phyloP scores from a whole-genome alignment of 2,797 vertebrate species.

The Helostoma temminkii region DNA sequence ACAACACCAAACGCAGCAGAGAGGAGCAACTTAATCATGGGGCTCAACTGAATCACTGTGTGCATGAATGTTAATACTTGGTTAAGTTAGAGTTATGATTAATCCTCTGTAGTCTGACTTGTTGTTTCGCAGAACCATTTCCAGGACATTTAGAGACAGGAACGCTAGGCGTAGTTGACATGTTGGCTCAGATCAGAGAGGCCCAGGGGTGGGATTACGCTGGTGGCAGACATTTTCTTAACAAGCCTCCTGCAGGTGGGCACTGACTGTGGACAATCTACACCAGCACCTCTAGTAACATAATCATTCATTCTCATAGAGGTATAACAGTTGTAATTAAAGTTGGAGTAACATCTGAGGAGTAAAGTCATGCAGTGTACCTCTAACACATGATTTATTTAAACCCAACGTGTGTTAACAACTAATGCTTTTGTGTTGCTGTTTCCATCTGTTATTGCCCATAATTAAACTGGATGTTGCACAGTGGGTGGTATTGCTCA shows the following conservation, averaged over 20 bases:
- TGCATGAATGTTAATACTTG: slow-evolving; percentile 43
- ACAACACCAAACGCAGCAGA: slow-evolving; percentile 53
- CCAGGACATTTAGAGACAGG: slow-evolving; percentile 45
- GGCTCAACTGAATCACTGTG: slow-evolving; percentile 46
- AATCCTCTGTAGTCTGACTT: slow-evolving; percentile 54
- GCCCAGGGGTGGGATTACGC: slow-evolving; percentile 51
- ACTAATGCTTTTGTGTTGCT: background rate
- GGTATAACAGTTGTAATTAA: slow-evolving; percentile 27
- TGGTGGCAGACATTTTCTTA: slow-evolving; percentile 38
- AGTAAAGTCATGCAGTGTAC: slow-evolving; percentile 12
- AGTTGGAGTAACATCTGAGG: slow-evolving; percentile 23
- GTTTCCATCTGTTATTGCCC: slow-evolving; percentile 7
- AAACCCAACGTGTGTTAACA: background rate
- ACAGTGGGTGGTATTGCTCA: background rate
- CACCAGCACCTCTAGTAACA: slow-evolving; percentile 55
- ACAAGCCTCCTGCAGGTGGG: slow-evolving; percentile 46
- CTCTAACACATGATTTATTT: slow-evolving; percentile 19
- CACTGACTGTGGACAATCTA: slow-evolving; percentile 48
- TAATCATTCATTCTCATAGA: slow-evolving; percentile 38
- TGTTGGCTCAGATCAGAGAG: slow-evolving; percentile 38
- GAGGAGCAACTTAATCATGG: slow-evolving; percentile 57
- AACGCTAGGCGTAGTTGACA: slow-evolving; percentile 20
- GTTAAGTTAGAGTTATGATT: slow-evolving; percentile 50
- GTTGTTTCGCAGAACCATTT: slow-evolving; percentile 63
- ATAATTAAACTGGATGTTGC: background rate